Evolutionary conservation across 2,113 vertebrate genomes (phyloP).

Genomic region (Petrocephalus zakoni): DNA sequence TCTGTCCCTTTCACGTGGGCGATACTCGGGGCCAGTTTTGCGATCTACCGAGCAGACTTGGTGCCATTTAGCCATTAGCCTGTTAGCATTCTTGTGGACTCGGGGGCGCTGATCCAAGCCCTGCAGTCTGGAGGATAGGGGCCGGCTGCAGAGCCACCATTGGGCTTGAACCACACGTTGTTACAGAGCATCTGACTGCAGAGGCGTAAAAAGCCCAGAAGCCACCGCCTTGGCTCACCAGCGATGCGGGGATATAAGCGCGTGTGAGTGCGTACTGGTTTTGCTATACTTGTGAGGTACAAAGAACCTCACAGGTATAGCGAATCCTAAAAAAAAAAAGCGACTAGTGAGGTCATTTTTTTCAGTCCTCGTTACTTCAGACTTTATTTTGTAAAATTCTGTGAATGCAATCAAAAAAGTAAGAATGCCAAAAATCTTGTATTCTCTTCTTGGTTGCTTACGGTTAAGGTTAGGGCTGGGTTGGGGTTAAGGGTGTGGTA

Average conservation of each 20-base stretch:
- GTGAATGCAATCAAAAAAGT: too few relatives aligned
- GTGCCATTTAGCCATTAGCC: neutral
- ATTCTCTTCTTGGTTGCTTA: too few relatives aligned
- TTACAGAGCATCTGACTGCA: neutral
- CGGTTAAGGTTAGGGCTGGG: too few relatives aligned
- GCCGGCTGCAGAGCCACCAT: conserved; percentile 38
- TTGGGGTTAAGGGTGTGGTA: neutral
- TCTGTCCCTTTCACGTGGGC: neutral
- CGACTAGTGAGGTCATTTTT: too few relatives aligned
- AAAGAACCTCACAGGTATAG: too few relatives aligned
- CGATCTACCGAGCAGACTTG: neutral
- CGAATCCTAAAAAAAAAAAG: too few relatives aligned
- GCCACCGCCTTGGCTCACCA: neutral
- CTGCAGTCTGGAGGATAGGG: conserved; percentile 35
- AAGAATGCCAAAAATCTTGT: too few relatives aligned
- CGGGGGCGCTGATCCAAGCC: conserved; percentile 27
- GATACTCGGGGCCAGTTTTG: neutral
- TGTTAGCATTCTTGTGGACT: neutral
- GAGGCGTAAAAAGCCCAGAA: neutral
- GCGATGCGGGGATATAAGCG: neutral
- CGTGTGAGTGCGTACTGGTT: neutral
- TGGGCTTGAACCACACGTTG: neutral
- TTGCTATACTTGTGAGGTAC: too few relatives aligned
- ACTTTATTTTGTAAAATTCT: too few relatives aligned
- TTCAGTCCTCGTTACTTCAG: too few relatives aligned